Evolutionary conservation across 2,888 invertebrate genomes (phyloP).

Genomic region (Sinodicranocentrus sp.): DNA sequence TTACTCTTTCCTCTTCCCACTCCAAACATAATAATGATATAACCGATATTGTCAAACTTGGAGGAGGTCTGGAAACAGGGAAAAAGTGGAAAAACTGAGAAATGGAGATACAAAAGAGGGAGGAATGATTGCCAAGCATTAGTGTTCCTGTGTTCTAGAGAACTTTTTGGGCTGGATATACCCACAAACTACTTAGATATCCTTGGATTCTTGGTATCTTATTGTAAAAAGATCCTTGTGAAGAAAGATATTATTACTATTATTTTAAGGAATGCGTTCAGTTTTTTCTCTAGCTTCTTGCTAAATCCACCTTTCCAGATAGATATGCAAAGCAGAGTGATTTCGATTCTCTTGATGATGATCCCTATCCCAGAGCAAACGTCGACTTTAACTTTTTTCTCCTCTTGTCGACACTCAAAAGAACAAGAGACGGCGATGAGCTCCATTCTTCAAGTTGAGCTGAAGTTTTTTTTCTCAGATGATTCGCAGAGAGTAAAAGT

Average conservation of each 20-base stretch:
- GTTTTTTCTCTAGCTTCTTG: not conserved
- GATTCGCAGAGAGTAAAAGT: conserved; percentile 48
- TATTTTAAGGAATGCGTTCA: conserved; percentile 26
- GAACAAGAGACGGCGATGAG: conserved; percentile 7
- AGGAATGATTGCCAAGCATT: conserved; percentile 22
- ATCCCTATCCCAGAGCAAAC: not conserved
- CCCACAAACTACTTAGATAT: not conserved
- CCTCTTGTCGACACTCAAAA: conserved; percentile 6
- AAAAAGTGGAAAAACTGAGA: not conserved
- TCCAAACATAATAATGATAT: conserved; percentile 55
- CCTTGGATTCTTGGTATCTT: too few relatives aligned
- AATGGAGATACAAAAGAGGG: not conserved
- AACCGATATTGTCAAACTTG: conserved; percentile 47
- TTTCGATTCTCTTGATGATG: not conserved
- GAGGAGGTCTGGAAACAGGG: not conserved
- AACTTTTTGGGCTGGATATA: too few relatives aligned
- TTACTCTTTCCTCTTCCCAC: conserved; percentile 43
- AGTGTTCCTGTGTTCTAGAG: not conserved
- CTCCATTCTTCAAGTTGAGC: not conserved
- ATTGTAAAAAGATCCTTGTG: too few relatives aligned
- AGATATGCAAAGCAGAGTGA: not conserved
- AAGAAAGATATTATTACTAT: conserved; percentile 32
- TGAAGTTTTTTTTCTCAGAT: not conserved
- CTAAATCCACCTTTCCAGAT: too few relatives aligned
- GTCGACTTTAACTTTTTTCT: conserved; percentile 15